Evolutionary conservation across 2,888 invertebrate species (phyloP), one percentile per base, ranked within the genome.

Genomic region (Cacoxenus indagator): DNA sequence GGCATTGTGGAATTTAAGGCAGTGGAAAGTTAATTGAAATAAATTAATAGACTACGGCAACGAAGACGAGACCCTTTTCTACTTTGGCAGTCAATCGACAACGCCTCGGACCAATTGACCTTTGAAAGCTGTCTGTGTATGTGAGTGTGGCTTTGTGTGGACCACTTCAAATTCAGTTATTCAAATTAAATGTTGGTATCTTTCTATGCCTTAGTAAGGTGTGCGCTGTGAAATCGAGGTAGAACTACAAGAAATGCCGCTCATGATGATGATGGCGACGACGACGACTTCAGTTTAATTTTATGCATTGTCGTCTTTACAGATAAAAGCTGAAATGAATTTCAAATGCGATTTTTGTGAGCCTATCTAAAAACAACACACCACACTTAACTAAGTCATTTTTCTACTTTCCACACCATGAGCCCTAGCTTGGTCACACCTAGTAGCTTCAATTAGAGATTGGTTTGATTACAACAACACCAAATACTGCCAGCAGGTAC

Each of bases 81-180:
- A 27, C 26, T 2, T 14, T 5, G 5, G n/a, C 29, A 57, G 11
- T 29, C 27, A 27, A 67, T 67, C 73, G 75, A 75, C 76, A 69
- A 68, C 64, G 62, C 24, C 46, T 48, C 48, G 24, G 27, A 37
- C 37, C 9, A n/a, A n/a, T n/a, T n/a, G n/a, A n/a, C n/a, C n/a
- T n/a, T n/a, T n/a, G n/a, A n/a, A n/a, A n/a, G n/a, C 31, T 31
- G 51, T 45, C 72, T 71, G 70, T 31, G 31, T 8, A 9, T 75
- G 74, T 71, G 69, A 75, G 73, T 65, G 70, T 57, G 48, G 46
- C 59, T 43, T n/a, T 31, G 59, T 57, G 31, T 24, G 55, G 48
- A 69, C 69, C 69, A 57, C 66, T 73, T 68, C 67, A 71, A 68
- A 71, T 73, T 70, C 68, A 65, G 29, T 59, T 69, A 66, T 46